Conservation (phyloP, 2,113 vertebrate species). For the Channa maculata region DNA sequence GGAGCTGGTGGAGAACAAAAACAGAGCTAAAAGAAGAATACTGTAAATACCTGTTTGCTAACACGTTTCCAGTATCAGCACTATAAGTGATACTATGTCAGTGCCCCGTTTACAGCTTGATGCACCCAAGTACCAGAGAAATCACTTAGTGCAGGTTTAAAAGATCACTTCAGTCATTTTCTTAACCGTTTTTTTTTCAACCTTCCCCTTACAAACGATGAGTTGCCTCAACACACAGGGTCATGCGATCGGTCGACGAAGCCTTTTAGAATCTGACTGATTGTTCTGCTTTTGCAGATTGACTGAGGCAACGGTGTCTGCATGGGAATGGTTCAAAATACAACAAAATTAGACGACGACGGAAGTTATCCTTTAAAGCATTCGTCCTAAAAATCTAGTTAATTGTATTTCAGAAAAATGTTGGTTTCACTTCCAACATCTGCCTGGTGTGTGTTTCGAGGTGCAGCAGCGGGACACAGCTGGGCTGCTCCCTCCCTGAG, state of each 20-base stretch:
- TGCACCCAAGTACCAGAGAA: neutral
- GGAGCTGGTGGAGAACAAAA: slow-evolving; percentile 3
- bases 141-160: neutral
- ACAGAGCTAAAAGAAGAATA: neutral
- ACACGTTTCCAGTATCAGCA: neutral
- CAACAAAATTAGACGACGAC: too few species aligned
- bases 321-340: too few species aligned
- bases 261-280: too few species aligned
- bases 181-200: neutral
- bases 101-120: neutral
- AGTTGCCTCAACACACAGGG: too few species aligned
- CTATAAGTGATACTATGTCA: too few species aligned
- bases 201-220: too few species aligned
- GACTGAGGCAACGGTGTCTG: too few species aligned
- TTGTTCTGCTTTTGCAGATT: too few species aligned
- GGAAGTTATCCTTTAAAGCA: too few species aligned
- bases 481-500: slow-evolving; percentile 24
- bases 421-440: slow-evolving; percentile 10
- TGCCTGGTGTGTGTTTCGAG: slow-evolving; percentile 27
- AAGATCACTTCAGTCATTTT: too few species aligned
- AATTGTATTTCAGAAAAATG: neutral
- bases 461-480: slow-evolving; percentile 41
- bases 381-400: too few species aligned
- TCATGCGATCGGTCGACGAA: too few species aligned
- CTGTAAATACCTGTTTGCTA: neutral